Evolutionary conservation across 92 coral and sea anemone genomes (phyloP).

Genomic region (Phenganax marumi): DNA sequence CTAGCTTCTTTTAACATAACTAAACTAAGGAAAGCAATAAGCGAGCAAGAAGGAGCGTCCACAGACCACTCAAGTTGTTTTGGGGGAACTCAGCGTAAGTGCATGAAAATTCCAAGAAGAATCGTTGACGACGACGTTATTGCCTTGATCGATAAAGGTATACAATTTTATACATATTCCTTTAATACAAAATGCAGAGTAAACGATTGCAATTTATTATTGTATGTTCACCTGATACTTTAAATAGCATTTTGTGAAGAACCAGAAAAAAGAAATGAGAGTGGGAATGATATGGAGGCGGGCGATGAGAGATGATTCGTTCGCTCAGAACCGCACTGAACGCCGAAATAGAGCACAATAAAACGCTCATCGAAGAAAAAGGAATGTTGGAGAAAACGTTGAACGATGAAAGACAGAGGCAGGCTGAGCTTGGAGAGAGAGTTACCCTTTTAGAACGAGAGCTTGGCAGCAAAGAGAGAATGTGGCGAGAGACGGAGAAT

Average conservation of each 20-base stretch:
- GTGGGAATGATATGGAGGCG: background rate
- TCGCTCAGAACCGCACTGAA: slow-evolving; percentile 12
- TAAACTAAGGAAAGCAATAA: slow-evolving; percentile 38
- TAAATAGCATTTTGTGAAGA: background rate
- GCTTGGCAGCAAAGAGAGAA: slow-evolving; percentile 6
- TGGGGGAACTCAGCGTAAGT: slow-evolving; percentile 39
- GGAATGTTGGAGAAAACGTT: slow-evolving; percentile 14
- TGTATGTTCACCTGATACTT: background rate
- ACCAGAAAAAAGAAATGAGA: background rate
- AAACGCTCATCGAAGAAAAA: background rate
- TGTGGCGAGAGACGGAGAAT: background rate
- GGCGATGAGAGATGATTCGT: background rate
- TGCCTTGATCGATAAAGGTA: slow-evolving; percentile 43
- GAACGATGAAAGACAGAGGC: background rate
- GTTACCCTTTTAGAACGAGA: background rate
- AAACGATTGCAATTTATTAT: background rate
- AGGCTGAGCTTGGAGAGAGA: slow-evolving; percentile 3
- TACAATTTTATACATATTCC: background rate
- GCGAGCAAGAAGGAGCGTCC: slow-evolving; percentile 32
- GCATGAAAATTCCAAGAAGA: slow-evolving; percentile 42
- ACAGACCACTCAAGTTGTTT: slow-evolving; percentile 42
- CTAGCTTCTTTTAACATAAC: slow-evolving; percentile 42
- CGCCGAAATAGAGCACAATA: background rate
- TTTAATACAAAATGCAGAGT: background rate
- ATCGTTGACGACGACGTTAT: slow-evolving; percentile 25